Base-by-base conservation (phyloP, 2,888 invertebrate species). In the Eupithecia dodoneata region DNA sequence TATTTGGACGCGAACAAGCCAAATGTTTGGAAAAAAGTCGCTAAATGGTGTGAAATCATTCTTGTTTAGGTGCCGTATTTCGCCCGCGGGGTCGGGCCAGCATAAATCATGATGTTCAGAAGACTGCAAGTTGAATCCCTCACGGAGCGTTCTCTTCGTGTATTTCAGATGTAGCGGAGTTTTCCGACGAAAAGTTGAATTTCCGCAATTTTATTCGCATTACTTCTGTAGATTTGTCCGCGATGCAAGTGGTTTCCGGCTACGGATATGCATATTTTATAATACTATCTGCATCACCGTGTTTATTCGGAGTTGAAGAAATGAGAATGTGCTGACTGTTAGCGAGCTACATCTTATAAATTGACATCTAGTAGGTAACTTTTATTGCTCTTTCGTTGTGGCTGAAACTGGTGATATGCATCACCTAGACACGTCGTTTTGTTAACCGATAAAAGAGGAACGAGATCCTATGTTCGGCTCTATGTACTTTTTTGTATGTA, bases 41-140 rank as follows among this genome's bases (percentile, higher is more conserved):
- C 86, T 89, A 90, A 90, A 90, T 89, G 88, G 87, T 89, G 89
- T 89, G 88, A 88, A 89, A 90, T 89, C 87, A 89, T 88, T 87
- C 85, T 86, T 90, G 88, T 90, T 91, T 91, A 30, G 30, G 30
- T 30, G 88, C 87, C 85, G 86, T 85, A 80, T 74, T 79, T 82
- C 81, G 82, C 82, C 81, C 74, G 81, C 74, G 80, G 63, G 81
- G 79, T 81, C 76, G 81, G 82, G 78, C 77, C 87, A 88, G 78
- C 86, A 88, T 91, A 89, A 90, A 89, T 91, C 91, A 89, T 87
- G 86, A 90, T 89, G 89, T 89, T 89, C 3, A 85, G 87, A 86
- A 86, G 83, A 81, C 82, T 83, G 81, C 83, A 81, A 82, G 82
- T 80, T 76, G 81, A 83, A 81, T 83, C 81, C 82, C 81, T 82